A percentile compares a stretch with the other conserved stretches of the same genome.
Evolutionary conservation across 2,888 invertebrate genomes (phyloP).

Genomic region (Galerucella calmariensis): DNA sequence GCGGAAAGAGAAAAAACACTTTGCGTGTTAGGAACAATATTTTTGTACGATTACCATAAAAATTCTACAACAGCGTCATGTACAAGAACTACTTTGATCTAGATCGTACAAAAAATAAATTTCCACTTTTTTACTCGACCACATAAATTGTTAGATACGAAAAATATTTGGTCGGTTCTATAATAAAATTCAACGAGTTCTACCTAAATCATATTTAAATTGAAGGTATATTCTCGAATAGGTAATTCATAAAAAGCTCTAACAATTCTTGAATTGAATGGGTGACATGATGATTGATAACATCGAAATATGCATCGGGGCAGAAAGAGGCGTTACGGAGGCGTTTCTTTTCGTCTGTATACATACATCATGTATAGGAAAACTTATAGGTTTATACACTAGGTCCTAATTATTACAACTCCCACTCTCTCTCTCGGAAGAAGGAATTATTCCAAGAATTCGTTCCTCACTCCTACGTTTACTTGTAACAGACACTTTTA

Average conservation of each 20-base stretch:
- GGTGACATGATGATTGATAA: slow-evolving; percentile 18
- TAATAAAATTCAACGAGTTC: background rate
- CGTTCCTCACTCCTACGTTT: slow-evolving; percentile 1
- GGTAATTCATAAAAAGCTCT: slow-evolving; percentile 2
- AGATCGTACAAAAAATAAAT: no score
- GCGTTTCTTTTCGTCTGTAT: slow-evolving; percentile 47
- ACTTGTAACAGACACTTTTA: background rate
- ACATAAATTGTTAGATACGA: background rate
- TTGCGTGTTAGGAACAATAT: no score
- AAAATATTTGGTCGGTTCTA: background rate
- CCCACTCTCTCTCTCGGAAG: slow-evolving; percentile 45
- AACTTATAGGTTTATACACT: slow-evolving; percentile 33
- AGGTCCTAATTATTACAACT: slow-evolving; percentile 51
- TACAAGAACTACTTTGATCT: no score
- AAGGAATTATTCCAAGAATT: slow-evolving; percentile 8
- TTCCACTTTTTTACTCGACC: background rate
- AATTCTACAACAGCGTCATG: no score
- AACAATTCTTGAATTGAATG: slow-evolving; percentile 12
- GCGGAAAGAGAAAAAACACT: no score
- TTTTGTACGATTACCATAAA: no score
- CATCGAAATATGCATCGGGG: slow-evolving; percentile 19
- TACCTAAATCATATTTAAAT: slow-evolving; percentile 1
- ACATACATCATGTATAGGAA: slow-evolving; percentile 10
- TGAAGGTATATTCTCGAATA: background rate
- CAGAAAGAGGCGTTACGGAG: slow-evolving; percentile 45